Base-by-base conservation (phyloP, 2,888 invertebrate genomes). In the Panopea generosa region DNA sequence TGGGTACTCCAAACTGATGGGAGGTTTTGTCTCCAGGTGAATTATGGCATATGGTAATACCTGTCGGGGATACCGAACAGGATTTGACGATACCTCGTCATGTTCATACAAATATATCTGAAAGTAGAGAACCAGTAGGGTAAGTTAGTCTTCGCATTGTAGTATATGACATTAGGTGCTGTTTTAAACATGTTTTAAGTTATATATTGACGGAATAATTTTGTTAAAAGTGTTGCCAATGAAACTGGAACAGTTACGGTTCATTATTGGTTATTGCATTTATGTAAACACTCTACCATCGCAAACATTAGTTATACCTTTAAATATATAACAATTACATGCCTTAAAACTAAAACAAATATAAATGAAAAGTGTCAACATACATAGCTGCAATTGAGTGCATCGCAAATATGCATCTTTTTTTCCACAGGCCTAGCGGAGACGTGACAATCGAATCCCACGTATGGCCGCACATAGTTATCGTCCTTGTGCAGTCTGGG, bases 91-190 rank as follows among this genome's bases (percentile, higher is more conserved):
- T 33, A 72, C 67, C n/a, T 77, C 70, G 45, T 81, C 79, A 49
- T 68, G 68, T 43, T 83, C 81, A 43, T 81, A 83, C 26, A 81
- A 55, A 61, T 79, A 83, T 3, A 77, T 75, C 83, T 83, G 72
- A 22, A 69, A 18, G 16, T 45, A 45, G 45, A 45, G 4, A 45
- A 16, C 45, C n/a, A n/a, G n/a, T n/a, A n/a, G n/a, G n/a, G n/a
- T n/a, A n/a, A n/a, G n/a, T n/a, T n/a, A n/a, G n/a, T n/a, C n/a
- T n/a, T n/a, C n/a, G n/a, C n/a, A n/a, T n/a, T n/a, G n/a, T n/a
- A n/a, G n/a, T n/a, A n/a, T n/a, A n/a, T n/a, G n/a, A n/a, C n/a
- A n/a, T n/a, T n/a, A n/a, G n/a, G n/a, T n/a, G n/a, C n/a, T n/a
- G n/a, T n/a, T n/a, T n/a, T n/a, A n/a, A n/a, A n/a, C n/a, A n/a